These are phyloP conservation scores for Rhagologus leucostigma DNA, from an alignment of 2,113 vertebrate genomes.

Conservation along the genomic window DNA sequence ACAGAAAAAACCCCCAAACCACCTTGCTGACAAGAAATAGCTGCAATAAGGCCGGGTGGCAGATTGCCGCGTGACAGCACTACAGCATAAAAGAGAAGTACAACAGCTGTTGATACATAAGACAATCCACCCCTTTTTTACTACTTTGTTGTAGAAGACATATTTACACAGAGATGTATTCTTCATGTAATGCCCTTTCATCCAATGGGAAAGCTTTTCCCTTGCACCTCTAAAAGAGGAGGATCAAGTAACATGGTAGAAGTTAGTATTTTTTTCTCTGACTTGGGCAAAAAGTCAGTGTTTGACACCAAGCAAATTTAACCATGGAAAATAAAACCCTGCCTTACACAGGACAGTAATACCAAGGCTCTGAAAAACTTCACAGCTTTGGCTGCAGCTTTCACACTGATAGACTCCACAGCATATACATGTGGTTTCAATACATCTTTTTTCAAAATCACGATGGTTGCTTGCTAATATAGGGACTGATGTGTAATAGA, in stretches of 20 bases:
- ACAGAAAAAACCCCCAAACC: background rate
- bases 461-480: background rate
- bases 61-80: background rate
- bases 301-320: background rate
- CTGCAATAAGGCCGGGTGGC: background rate
- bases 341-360: background rate
- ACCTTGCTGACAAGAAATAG: background rate
- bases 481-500: background rate
- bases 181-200: background rate
- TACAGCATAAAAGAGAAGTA: background rate
- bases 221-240: background rate
- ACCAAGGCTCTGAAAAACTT: background rate
- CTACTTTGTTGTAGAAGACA: background rate
- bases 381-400: background rate
- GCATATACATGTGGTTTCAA: background rate
- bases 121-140: background rate
- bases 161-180: background rate
- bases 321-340: background rate
- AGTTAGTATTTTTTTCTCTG: background rate
- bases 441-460: background rate
- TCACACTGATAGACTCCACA: background rate
- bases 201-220: background rate
- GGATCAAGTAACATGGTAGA: background rate
- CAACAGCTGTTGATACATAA: background rate
- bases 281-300: background rate